Conservation (phyloP, 2,888 invertebrate genomes). For the Rotaria sp. region DNA sequence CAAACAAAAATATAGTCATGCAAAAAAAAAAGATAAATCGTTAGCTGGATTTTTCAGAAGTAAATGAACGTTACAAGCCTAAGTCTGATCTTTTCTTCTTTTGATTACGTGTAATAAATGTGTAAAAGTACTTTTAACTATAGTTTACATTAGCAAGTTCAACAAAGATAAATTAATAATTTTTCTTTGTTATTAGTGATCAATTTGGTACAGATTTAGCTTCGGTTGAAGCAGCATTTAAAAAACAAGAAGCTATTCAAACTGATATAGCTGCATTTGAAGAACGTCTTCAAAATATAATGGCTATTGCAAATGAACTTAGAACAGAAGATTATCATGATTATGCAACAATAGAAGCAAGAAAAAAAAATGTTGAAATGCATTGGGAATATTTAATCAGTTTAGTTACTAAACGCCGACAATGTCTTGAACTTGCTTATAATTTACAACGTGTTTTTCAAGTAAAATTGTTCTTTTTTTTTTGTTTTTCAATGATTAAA, state of each 20-base stretch:
- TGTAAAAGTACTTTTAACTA: no score
- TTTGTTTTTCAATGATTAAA: not conserved
- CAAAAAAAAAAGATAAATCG: no score
- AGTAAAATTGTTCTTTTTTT: slow-evolving; percentile 51
- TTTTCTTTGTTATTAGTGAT: slow-evolving; percentile 73
- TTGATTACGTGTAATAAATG: no score
- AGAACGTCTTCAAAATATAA: slow-evolving; percentile 84
- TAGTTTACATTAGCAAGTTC: no score
- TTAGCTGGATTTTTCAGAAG: no score
- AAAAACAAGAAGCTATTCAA: slow-evolving; percentile 94
- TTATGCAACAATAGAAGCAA: slow-evolving; percentile 67
- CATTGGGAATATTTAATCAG: slow-evolving; percentile 80
- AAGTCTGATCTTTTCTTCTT: no score
- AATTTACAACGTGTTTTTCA: slow-evolving; percentile 77
- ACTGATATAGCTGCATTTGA: slow-evolving; percentile 86
- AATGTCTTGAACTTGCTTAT: slow-evolving; percentile 63
- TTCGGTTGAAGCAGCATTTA: slow-evolving; percentile 91
- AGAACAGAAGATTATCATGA: slow-evolving; percentile 84
- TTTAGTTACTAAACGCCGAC: slow-evolving; percentile 68
- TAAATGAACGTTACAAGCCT: no score
- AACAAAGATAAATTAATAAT: slow-evolving; percentile 61
- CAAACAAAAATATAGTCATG: no score
- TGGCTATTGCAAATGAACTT: slow-evolving; percentile 83
- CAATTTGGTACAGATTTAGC: slow-evolving; percentile 97
- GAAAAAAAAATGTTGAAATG: slow-evolving; percentile 69